phyloP scores from a whole-genome alignment of 2,113 vertebrate genomes.

The Rattus rattus region DNA sequence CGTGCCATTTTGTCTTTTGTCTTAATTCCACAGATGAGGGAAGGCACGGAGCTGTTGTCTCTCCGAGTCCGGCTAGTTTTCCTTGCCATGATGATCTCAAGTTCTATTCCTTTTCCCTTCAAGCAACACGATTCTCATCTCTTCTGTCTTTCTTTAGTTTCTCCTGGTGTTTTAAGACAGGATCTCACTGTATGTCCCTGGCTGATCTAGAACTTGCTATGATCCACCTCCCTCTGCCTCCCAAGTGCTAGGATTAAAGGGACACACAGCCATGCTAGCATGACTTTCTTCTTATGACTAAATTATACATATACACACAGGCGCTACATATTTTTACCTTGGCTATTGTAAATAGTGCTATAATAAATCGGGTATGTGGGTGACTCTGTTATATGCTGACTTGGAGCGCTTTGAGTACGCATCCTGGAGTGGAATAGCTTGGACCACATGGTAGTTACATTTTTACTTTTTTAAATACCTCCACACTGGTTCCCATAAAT shows the following conservation, averaged over 20 bases:
- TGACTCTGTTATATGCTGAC: neutral
- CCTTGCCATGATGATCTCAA: neutral
- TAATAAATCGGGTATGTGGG: neutral
- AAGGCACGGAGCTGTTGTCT: neutral
- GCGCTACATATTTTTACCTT: neutral
- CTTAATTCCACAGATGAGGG: neutral
- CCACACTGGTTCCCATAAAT: neutral
- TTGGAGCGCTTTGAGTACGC: neutral
- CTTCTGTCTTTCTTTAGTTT: neutral
- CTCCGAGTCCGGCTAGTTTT: neutral
- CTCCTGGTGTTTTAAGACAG: neutral
- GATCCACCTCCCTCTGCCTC: neutral
- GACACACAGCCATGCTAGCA: neutral
- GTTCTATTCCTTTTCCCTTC: neutral
- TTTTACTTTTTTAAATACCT: neutral
- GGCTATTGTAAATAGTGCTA: neutral
- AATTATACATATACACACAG: neutral
- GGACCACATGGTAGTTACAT: neutral
- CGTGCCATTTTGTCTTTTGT: neutral
- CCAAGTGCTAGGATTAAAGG: neutral
- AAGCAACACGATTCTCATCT: neutral
- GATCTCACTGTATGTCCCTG: neutral
- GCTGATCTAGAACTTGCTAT: neutral
- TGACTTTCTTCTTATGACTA: neutral
- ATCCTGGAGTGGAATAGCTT: neutral